phyloP scores from a whole-genome alignment of 1,140 invertebrate genomes.

The Drosophila albomicans region DNA sequence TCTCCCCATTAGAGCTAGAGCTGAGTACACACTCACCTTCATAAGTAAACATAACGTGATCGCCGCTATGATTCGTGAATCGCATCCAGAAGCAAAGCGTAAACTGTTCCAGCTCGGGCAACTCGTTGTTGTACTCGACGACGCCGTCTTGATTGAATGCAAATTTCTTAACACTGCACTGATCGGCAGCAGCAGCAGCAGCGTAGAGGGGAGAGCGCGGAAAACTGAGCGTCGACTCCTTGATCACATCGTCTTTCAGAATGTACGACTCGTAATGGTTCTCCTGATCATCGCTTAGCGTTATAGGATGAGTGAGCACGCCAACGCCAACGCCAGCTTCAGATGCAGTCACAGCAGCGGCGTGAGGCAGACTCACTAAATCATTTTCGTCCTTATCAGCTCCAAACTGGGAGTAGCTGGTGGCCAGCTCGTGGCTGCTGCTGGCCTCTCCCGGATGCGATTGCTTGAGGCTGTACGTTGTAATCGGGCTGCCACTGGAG shows the following conservation, averaged over 20 bases:
- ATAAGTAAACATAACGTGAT: conserved; percentile 93
- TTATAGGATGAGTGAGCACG: conserved; percentile 33
- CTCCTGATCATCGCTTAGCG: conserved; percentile 45
- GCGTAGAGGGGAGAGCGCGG: conserved; percentile 46
- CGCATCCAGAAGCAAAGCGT: conserved; percentile 93
- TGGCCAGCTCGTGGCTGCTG: conserved; percentile 66
- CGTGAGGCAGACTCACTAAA: conserved; percentile 15
- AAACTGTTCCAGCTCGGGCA: conserved; percentile 92
- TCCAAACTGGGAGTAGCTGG: conserved; percentile 59
- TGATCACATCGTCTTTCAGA: conserved; percentile 46
- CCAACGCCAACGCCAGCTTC: conserved; percentile 22
- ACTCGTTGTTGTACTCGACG: conserved; percentile 88
- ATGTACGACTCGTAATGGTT: conserved; percentile 73
- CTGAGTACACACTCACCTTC: conserved; percentile 87
- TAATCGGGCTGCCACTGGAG: conserved; percentile 29
- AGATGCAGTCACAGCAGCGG: conserved; percentile 29
- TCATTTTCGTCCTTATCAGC: conserved; percentile 33
- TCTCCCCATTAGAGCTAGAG: background rate
- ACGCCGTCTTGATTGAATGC: conserved; percentile 83
- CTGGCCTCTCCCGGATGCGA: conserved; percentile 76
- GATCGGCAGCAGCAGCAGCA: conserved; percentile 36
- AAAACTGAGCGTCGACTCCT: conserved; percentile 46
- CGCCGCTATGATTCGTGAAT: conserved; percentile 91
- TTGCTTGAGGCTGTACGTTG: conserved; percentile 75
- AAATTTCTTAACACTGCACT: conserved; percentile 81